phyloP scores from a whole-genome alignment of 2,888 invertebrate species.

The Drosophila nigricruria region DNA sequence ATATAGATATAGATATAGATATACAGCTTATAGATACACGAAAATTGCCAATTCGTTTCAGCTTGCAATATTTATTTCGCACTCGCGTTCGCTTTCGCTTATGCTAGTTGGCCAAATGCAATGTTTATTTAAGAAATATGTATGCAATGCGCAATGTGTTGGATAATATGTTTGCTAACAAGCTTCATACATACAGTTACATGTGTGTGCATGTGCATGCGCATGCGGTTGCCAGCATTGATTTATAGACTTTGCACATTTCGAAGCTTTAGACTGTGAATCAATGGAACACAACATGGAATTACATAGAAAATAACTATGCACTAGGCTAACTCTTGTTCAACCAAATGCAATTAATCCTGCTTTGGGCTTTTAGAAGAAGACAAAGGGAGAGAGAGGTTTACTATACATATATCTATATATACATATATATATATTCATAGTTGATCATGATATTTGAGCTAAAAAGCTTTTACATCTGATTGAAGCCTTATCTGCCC shows the following conservation, averaged over 20 bases:
- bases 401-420: too few species aligned
- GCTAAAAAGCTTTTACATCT: background rate
- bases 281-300: conserved; percentile 34
- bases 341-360: background rate
- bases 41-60: conserved; percentile 18
- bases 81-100: conserved; percentile 35
- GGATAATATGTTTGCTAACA: conserved; percentile 55
- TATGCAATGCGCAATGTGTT: conserved; percentile 42
- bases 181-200: conserved; percentile 7
- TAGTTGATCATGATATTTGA: background rate
- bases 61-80: conserved; percentile 40
- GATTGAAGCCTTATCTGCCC: background rate
- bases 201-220: conserved; percentile 13
- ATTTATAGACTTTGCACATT: conserved; percentile 37
- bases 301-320: background rate
- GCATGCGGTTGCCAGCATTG: conserved; percentile 35
- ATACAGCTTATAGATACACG: conserved; percentile 13
- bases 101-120: conserved; percentile 42
- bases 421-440: too few species aligned
- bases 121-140: conserved; percentile 46
- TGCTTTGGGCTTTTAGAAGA: background rate
- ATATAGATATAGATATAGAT: conserved; percentile 2
- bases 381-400: background rate
- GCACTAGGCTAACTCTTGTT: background rate
- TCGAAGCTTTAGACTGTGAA: conserved; percentile 11